phyloP scores from a whole-genome alignment of 2,888 invertebrate genomes.

The Tipula helvola region DNA sequence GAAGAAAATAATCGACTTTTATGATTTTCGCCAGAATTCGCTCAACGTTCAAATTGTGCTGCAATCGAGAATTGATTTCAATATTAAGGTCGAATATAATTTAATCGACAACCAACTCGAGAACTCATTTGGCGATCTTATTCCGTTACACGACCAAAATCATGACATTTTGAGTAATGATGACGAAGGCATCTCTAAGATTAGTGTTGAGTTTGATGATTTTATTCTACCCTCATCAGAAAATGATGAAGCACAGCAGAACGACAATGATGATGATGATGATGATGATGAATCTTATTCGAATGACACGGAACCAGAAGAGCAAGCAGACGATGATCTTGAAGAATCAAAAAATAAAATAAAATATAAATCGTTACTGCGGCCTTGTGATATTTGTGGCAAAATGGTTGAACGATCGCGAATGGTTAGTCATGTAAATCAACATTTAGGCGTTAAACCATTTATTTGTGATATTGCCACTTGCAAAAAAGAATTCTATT shows the following conservation, averaged over 20 bases:
- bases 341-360: neutral
- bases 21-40: neutral
- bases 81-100: neutral
- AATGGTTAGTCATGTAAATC: conserved; percentile 10
- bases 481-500: conserved; percentile 11
- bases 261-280: neutral
- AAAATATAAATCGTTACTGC: conserved; percentile 6
- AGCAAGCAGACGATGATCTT: neutral
- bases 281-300: neutral
- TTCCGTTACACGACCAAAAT: neutral
- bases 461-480: neutral
- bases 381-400: conserved; percentile 13
- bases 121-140: neutral
- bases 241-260: neutral
- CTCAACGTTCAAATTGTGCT: neutral
- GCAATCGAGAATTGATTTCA: neutral
- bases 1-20: neutral
- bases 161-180: neutral
- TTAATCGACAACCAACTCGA: neutral
- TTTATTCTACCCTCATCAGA: neutral
- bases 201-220: neutral
- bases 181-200: neutral
- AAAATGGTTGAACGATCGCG: conserved; percentile 12
- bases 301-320: neutral
- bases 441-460: conserved; percentile 9